Conservation (phyloP, 2,888 invertebrate species). For the Eupithecia vulgata region DNA sequence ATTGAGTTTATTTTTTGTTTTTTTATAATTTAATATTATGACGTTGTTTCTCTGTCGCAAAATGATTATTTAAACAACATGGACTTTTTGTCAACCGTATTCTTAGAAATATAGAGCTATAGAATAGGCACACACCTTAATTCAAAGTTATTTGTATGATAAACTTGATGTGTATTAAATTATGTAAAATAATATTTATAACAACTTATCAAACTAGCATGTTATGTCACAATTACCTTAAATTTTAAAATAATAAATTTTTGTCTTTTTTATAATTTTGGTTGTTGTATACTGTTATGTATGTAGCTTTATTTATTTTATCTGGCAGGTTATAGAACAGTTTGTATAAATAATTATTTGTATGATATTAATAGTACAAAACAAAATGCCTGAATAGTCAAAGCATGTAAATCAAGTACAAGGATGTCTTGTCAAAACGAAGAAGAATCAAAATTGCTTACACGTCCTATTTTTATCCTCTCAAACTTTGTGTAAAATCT, state of each 20-base stretch:
- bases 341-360: conserved; percentile 21
- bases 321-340: conserved; percentile 13
- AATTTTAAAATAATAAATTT: conserved; percentile 15
- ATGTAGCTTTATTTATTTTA: conserved; percentile 26
- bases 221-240: conserved; percentile 44
- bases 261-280: conserved; percentile 30
- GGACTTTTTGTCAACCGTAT: not conserved
- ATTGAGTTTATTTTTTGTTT: conserved; percentile 50
- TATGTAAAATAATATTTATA: conserved; percentile 39
- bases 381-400: conserved; percentile 51
- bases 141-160: conserved; percentile 12
- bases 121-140: not conserved
- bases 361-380: conserved; percentile 25
- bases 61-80: not conserved
- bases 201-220: conserved; percentile 39
- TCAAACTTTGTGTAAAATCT: not conserved
- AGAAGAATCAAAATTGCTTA: conserved; percentile 23
- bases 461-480: not conserved
- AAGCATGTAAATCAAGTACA: conserved; percentile 50
- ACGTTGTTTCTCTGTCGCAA: not conserved
- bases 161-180: conserved; percentile 56
- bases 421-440: conserved; percentile 27
- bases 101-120: not conserved
- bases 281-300: conserved; percentile 39
- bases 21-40: not conserved